Base-by-base conservation (phyloP, 2,888 invertebrate genomes). In the Athalia rosae region DNA sequence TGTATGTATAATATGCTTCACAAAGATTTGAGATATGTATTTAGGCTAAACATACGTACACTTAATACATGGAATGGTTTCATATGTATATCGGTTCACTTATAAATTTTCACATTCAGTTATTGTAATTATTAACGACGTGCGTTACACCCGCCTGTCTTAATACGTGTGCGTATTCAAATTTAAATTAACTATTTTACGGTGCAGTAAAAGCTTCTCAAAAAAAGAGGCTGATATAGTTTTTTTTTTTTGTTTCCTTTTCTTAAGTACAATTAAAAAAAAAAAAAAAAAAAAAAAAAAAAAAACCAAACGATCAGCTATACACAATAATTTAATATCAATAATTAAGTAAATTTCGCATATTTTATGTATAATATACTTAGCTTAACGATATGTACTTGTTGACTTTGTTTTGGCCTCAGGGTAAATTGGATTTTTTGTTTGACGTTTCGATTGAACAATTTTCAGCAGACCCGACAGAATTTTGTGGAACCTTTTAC, bases 301-400 rank as follows among this genome's bases (percentile, higher is more conserved):
- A 43, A 7, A 53, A 67, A 53, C 28, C 50, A 28, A 50, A 28
- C 28, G 45, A 45, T 63, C 41, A 43, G 61, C 28, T 62, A 43
- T 9, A 28, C 15, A 28, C 28, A 28, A 63, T 77, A 28, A 61
- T 61, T 66, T 56, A 71, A 58, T 71, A 71, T 71, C 71, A 71
- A 71, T 71, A 58, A 71, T 64, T 58, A 45, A 45, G 50, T 41
- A 71, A 56, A 71, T 71, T 28, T 15, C 62, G 4, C n/a, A 53
- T 6, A 53, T 7, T 4, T 53, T 53, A 53, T n/a, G 53, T 47
- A 66, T 28, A 11, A 59, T 47, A 76, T 13, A 56, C 69, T 77
- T 77, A 77, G 58, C 53, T 56, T 77, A 77, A 69, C 67, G 77
- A 77, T 77, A 77, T 77, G 77, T 77, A 77, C 53, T 69, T 43